Evolutionary conservation across 1,140 invertebrate genomes (phyloP).

Genomic region (Macrobrachium rosenbergii): DNA sequence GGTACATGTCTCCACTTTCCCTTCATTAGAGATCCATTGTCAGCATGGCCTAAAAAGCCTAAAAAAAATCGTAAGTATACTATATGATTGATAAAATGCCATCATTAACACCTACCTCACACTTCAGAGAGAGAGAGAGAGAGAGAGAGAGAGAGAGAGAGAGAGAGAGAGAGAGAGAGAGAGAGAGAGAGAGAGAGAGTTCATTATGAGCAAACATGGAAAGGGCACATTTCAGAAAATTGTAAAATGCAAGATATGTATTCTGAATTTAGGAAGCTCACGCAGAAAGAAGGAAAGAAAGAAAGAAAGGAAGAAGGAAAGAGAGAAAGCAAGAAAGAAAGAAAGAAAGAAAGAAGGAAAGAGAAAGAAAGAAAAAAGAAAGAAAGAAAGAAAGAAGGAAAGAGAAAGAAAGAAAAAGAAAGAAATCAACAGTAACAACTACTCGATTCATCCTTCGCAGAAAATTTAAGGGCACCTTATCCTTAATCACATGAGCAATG

Average conservation of each 20-base stretch:
- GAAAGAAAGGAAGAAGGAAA: not conserved
- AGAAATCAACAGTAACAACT: not conserved
- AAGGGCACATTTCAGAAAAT: not conserved
- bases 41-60: too few species aligned
- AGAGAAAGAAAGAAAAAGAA: not conserved
- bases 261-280: not conserved
- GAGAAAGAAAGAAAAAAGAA: not conserved
- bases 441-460: too few species aligned
- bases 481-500: too few species aligned
- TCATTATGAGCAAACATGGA: not conserved
- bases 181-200: not conserved
- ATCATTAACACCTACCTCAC: too few species aligned
- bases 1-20: too few species aligned
- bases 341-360: not conserved
- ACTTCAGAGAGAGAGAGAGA: too few species aligned
- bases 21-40: too few species aligned
- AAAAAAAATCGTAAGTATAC: too few species aligned
- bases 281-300: not conserved
- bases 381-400: not conserved
- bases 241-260: not conserved
- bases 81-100: too few species aligned
- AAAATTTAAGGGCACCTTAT: too few species aligned
- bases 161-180: conserved; percentile 16
- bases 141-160: conserved; percentile 18
- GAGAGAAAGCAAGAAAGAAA: not conserved